Conservation (phyloP, 1,140 invertebrate species). For the Dendroctonus valens region DNA sequence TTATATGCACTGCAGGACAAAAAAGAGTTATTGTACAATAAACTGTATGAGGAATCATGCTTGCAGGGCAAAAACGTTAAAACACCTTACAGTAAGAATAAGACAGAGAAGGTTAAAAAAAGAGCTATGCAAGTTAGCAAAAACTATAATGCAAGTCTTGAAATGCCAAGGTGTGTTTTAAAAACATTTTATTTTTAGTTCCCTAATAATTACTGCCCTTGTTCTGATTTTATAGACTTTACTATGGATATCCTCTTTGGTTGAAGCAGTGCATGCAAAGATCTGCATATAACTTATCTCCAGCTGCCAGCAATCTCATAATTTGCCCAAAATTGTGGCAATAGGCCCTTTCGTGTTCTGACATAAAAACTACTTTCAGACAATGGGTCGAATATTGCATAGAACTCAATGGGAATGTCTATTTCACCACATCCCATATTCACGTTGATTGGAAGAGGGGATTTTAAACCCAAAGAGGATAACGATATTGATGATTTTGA, state of each 20-base stretch:
- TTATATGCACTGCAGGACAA: constrained; percentile 11
- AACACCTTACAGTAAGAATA: neutral
- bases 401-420: too few species aligned
- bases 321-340: neutral
- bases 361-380: constrained; percentile 23
- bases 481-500: neutral
- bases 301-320: neutral
- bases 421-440: too few species aligned
- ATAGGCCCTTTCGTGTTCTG: constrained; percentile 11
- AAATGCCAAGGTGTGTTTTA: constrained; percentile 16
- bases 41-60: constrained; percentile 9
- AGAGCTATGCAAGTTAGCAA: neutral
- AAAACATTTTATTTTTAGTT: neutral
- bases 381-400: neutral
- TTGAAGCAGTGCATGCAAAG: constrained; percentile 9
- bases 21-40: constrained; percentile 19
- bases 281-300: neutral
- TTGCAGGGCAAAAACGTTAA: neutral
- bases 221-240: constrained; percentile 10
- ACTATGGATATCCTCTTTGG: constrained; percentile 11
- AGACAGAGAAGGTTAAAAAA: constrained; percentile 7
- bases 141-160: neutral
- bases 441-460: too few species aligned
- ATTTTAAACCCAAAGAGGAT: neutral
- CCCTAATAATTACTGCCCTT: too few species aligned